A percentile compares a stretch with the other conserved stretches of the same genome.
phyloP scores from a whole-genome alignment of 1,140 invertebrate species.

The Saccostrea cuccullata region DNA sequence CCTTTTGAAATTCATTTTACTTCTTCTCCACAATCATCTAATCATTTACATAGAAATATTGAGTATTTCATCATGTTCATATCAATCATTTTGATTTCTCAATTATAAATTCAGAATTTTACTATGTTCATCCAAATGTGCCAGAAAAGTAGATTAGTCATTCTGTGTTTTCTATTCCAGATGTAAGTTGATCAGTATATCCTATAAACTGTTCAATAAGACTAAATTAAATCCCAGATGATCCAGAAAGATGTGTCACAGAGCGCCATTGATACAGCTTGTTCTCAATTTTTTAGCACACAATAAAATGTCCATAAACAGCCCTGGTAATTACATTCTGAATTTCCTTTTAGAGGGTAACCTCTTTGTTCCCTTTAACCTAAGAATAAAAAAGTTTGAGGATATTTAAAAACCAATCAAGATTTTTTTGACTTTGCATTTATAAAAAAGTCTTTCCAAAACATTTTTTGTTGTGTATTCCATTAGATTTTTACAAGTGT shows the following conservation, averaged over 20 bases:
- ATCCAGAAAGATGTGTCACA: slow-evolving; percentile 7
- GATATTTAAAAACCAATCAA: slow-evolving; percentile 21
- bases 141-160: too few species aligned
- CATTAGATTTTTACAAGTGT: slow-evolving; percentile 24
- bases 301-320: slow-evolving; percentile 32
- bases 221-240: slow-evolving; percentile 32
- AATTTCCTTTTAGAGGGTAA: background rate
- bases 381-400: background rate
- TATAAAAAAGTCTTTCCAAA: background rate
- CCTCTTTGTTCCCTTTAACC: slow-evolving; percentile 2
- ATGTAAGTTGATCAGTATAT: background rate
- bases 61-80: too few species aligned
- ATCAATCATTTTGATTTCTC: too few species aligned
- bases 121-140: too few species aligned
- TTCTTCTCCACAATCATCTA: too few species aligned
- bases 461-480: slow-evolving; percentile 17
- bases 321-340: slow-evolving; percentile 12
- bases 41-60: too few species aligned
- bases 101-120: too few species aligned
- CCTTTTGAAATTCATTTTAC: too few species aligned
- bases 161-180: background rate
- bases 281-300: slow-evolving; percentile 31
- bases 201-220: background rate
- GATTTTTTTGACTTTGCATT: background rate
- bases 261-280: background rate